Evolutionary conservation across 2,113 vertebrate genomes (phyloP).

Genomic region (Epinephelus lanceolatus): DNA sequence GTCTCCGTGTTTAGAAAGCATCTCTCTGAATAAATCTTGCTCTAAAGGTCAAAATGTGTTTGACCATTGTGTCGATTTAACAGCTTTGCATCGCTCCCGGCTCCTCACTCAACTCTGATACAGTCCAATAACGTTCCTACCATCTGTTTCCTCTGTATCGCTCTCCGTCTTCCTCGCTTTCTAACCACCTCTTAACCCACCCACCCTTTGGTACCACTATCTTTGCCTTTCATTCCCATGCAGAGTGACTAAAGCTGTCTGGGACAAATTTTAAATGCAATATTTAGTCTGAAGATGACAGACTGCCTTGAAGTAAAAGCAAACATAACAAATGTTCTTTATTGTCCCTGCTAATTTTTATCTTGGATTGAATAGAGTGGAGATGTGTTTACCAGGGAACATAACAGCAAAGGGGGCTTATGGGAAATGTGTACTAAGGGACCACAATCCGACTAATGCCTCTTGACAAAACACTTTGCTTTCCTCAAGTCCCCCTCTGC

Average conservation of each 20-base stretch:
- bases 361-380: slow-evolving; percentile 18
- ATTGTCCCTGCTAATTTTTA: slow-evolving; percentile 22
- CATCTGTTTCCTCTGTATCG: slow-evolving; percentile 58
- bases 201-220: slow-evolving; percentile 1
- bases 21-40: slow-evolving; percentile 35
- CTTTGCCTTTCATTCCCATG: slow-evolving; percentile 34
- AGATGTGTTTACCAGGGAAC: slow-evolving; percentile 25
- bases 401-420: slow-evolving; percentile 34
- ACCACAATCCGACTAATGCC: slow-evolving; percentile 43
- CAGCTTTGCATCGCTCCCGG: slow-evolving; percentile 36
- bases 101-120: slow-evolving; percentile 41
- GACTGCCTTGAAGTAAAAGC: slow-evolving; percentile 11
- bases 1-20: slow-evolving; percentile 17
- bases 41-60: slow-evolving; percentile 54
- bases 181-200: slow-evolving; percentile 3
- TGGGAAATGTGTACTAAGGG: slow-evolving; percentile 49
- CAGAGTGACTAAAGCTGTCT: slow-evolving; percentile 16
- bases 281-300: slow-evolving; percentile 17
- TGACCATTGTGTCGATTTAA: slow-evolving; percentile 41
- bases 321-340: slow-evolving; percentile 2
- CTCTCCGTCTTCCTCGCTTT: slow-evolving; percentile 15
- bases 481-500: slow-evolving; percentile 39
- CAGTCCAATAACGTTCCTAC: slow-evolving; percentile 46
- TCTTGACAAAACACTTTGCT: slow-evolving; percentile 53
- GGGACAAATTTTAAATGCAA: slow-evolving; percentile 33